Percentiles rank a stretch among this genome's conserved stretches.
phyloP scores from a whole-genome alignment of 2,888 invertebrate species.

The Acrobeloides nanus region DNA sequence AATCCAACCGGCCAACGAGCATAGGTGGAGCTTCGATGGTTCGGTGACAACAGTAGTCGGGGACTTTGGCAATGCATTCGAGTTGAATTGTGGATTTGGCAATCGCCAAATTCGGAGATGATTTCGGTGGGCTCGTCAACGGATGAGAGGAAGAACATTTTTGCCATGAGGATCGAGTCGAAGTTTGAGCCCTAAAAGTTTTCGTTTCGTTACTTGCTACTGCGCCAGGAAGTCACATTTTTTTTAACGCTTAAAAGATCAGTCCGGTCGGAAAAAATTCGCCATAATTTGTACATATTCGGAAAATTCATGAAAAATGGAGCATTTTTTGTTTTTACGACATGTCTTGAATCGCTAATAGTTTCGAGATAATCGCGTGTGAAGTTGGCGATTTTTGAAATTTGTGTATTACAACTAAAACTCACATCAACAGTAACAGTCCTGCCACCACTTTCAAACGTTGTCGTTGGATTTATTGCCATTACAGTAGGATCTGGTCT shows the following conservation, averaged over 20 bases:
- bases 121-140: conserved; percentile 74
- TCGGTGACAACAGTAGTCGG: conserved; percentile 32
- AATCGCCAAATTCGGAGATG: conserved; percentile 42
- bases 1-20: conserved; percentile 68
- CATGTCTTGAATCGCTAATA: too few relatives aligned
- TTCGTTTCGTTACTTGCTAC: too few relatives aligned
- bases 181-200: conserved; percentile 29
- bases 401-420: too few relatives aligned
- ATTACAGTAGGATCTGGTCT: conserved; percentile 86
- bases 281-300: too few relatives aligned
- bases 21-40: conserved; percentile 25
- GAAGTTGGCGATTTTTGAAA: too few relatives aligned
- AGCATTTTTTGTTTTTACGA: too few relatives aligned
- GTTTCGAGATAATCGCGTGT: too few relatives aligned
- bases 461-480: conserved; percentile 82
- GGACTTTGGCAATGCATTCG: conserved; percentile 57
- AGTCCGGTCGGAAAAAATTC: too few relatives aligned
- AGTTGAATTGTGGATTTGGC: conserved; percentile 50
- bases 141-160: conserved; percentile 37
- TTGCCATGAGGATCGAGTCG: conserved; percentile 34
- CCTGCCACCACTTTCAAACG: conserved; percentile 80
- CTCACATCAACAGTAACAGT: conserved; percentile 58
- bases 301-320: too few relatives aligned
- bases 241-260: too few relatives aligned
- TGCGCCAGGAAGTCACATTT: too few relatives aligned